phyloP scores from a whole-genome alignment of 2,113 vertebrate genomes.

The Scophthalmus maximus region DNA sequence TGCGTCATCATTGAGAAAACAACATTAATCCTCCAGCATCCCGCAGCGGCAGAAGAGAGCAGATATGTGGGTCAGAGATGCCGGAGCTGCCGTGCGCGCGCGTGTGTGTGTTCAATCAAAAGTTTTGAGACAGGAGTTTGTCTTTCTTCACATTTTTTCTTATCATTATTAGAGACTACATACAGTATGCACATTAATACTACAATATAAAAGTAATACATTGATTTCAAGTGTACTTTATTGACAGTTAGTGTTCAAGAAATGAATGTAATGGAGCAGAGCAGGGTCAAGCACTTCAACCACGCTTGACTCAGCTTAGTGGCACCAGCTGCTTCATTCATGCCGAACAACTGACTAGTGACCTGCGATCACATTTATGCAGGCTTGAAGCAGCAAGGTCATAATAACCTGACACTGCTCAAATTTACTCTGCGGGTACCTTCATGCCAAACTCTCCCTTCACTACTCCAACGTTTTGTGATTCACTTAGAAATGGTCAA shows the following conservation, averaged over 20 bases:
- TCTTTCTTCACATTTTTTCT: no score
- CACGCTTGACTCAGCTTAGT: background rate
- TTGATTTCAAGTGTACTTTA: background rate
- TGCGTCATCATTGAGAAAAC: slow-evolving; percentile 20
- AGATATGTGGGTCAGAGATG: slow-evolving; percentile 24
- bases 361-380: background rate
- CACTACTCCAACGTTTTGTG: no score
- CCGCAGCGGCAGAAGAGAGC: background rate
- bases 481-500: no score
- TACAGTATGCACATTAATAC: no score
- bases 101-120: slow-evolving; percentile 4
- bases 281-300: no score
- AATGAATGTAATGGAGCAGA: background rate
- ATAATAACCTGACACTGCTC: background rate
- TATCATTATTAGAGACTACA: background rate
- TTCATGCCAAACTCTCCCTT: no score
- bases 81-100: background rate
- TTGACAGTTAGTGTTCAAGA: background rate
- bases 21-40: slow-evolving; percentile 21
- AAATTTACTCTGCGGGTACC: no score
- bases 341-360: background rate
- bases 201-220: background rate
- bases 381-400: background rate
- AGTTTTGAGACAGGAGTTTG: background rate
- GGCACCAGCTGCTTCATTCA: slow-evolving; percentile 15